Percentiles rank a stretch among this genome's conserved stretches.
Evolutionary conservation across 1,140 invertebrate species (phyloP).

Genomic region (Leptinotarsa defecta): DNA sequence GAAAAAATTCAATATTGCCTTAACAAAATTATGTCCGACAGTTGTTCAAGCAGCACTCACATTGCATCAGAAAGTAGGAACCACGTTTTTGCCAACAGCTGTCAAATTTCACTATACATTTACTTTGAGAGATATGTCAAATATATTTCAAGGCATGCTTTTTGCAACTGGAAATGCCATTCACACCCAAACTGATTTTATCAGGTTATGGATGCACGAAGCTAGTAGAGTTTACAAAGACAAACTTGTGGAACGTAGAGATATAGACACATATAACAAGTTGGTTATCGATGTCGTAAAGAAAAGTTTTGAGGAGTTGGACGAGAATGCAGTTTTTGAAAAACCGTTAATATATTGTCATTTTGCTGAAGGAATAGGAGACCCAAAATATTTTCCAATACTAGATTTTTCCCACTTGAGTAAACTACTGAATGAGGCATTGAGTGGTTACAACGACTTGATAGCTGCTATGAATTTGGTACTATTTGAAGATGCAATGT

Average conservation of each 20-base stretch:
- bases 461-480: slow-evolving; percentile 93
- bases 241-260: slow-evolving; percentile 79
- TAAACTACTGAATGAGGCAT: slow-evolving; percentile 78
- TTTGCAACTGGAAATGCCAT: slow-evolving; percentile 82
- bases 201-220: slow-evolving; percentile 89
- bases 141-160: slow-evolving; percentile 88
- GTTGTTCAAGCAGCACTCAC: slow-evolving; percentile 75
- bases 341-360: slow-evolving; percentile 86
- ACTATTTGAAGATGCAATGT: slow-evolving; percentile 94
- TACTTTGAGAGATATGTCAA: slow-evolving; percentile 90
- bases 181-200: slow-evolving; percentile 69
- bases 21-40: slow-evolving; percentile 65
- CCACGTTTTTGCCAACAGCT: slow-evolving; percentile 86
- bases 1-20: slow-evolving; percentile 67
- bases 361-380: slow-evolving; percentile 88
- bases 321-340: slow-evolving; percentile 67
- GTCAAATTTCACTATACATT: slow-evolving; percentile 95
- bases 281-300: slow-evolving; percentile 77
- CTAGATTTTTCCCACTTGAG: slow-evolving; percentile 73
- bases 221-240: slow-evolving; percentile 87
- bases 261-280: slow-evolving; percentile 77
- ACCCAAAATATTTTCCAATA: slow-evolving; percentile 88
- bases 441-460: slow-evolving; percentile 82
- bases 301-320: slow-evolving; percentile 80
- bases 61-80: slow-evolving; percentile 77